phyloP scores from a whole-genome alignment of 2,888 invertebrate genomes.

The Ditula angustiorana region DNA sequence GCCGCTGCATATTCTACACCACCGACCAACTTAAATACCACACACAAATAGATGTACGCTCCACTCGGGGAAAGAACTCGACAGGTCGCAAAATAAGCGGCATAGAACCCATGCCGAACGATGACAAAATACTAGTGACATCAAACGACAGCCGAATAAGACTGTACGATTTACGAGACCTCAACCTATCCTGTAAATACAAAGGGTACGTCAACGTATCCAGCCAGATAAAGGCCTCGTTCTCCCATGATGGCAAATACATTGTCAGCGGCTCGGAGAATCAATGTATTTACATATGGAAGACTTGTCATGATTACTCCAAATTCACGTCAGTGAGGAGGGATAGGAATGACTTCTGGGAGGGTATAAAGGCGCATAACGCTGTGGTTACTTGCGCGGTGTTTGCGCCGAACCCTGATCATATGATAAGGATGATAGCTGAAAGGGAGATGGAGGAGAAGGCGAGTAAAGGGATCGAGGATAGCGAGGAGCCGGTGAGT shows the following conservation, averaged over 20 bases:
- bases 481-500: slow-evolving; percentile 70
- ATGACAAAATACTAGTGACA: slow-evolving; percentile 98
- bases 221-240: slow-evolving; percentile 98
- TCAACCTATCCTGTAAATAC: slow-evolving; percentile 98
- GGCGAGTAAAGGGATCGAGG: slow-evolving; percentile 51
- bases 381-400: slow-evolving; percentile 98
- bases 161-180: slow-evolving; percentile 97
- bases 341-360: slow-evolving; percentile 99
- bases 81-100: slow-evolving; percentile 98
- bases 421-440: slow-evolving; percentile 91
- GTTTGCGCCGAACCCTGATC: slow-evolving; percentile 98
- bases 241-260: slow-evolving; percentile 98
- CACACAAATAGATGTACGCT: slow-evolving; percentile 98
- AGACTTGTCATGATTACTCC: slow-evolving; percentile 97
- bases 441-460: slow-evolving; percentile 79
- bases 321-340: slow-evolving; percentile 96
- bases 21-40: slow-evolving; percentile 99
- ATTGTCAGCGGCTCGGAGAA: slow-evolving; percentile 99
- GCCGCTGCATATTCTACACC: slow-evolving; percentile 98
- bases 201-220: slow-evolving; percentile 96
- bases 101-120: slow-evolving; percentile 97
- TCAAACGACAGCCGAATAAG: slow-evolving; percentile 99
- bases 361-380: slow-evolving; percentile 94
- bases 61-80: slow-evolving; percentile 97
- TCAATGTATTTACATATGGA: slow-evolving; percentile 99